Evolutionary conservation across 1,140 invertebrate species (phyloP).

Genomic region (Rhagoletis pomonella): DNA sequence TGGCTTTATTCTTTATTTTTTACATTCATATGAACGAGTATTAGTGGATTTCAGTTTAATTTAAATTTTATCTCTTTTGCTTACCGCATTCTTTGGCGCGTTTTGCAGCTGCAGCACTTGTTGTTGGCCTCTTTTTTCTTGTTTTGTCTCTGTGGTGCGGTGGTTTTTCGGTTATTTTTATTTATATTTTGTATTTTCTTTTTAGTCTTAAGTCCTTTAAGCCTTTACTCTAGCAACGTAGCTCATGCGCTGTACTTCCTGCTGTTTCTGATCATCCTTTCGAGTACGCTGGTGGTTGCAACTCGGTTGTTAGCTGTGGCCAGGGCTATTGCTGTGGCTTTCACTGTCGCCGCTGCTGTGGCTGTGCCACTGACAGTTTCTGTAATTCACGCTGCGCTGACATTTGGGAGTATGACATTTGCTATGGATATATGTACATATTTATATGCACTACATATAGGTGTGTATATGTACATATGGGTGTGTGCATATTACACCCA

Average conservation of each 20-base stretch:
- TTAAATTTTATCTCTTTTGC: neutral
- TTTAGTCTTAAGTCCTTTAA: slow-evolving; percentile 3
- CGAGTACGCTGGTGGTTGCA: neutral
- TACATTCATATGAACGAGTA: neutral
- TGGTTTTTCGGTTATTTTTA: slow-evolving; percentile 1
- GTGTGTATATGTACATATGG: neutral
- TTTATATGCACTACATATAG: too few species aligned
- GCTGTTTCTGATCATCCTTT: neutral
- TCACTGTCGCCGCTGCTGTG: neutral
- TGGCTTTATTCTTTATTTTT: too few species aligned
- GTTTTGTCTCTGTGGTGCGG: neutral
- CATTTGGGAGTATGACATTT: slow-evolving; percentile 20
- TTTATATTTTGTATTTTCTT: neutral
- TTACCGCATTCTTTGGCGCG: neutral
- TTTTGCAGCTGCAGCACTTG: too few species aligned
- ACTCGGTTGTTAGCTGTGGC: neutral
- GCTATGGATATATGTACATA: neutral
- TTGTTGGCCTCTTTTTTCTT: neutral
- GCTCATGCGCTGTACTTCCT: neutral
- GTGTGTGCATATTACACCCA: neutral
- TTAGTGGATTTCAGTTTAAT: neutral
- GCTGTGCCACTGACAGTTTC: slow-evolving; percentile 30
- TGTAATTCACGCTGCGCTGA: slow-evolving; percentile 45
- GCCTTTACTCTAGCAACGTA: neutral
- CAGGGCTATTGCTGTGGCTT: neutral